Conservation (phyloP, 2,113 vertebrate species). For the Numenius arquata region DNA sequence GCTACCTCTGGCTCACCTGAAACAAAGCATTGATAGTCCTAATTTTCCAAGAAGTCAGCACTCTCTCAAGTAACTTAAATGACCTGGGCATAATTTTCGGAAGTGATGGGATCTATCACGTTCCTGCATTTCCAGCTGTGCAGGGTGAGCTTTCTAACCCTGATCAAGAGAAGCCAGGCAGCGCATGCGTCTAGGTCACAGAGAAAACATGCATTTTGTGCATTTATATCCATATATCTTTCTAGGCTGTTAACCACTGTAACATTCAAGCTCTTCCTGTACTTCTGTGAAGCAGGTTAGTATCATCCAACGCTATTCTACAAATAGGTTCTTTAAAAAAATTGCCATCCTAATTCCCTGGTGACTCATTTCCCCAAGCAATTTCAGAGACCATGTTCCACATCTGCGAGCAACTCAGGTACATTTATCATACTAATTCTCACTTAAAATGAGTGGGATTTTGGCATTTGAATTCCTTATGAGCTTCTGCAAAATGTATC, state of each 20-base stretch:
- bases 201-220: neutral
- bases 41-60: neutral
- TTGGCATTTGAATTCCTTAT: neutral
- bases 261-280: neutral
- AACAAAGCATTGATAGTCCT: neutral
- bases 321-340: neutral
- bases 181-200: neutral
- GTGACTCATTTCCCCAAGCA: neutral
- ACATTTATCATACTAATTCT: neutral
- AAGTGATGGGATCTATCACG: neutral
- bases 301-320: neutral
- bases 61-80: neutral
- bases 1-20: neutral
- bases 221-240: neutral
- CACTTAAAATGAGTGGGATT: neutral
- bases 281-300: neutral
- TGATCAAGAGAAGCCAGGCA: neutral
- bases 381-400: neutral
- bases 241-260: neutral
- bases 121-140: neutral
- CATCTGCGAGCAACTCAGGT: neutral
- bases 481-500: neutral
- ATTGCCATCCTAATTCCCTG: neutral
- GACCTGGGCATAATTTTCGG: neutral
- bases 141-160: neutral